Conservation (phyloP, 1,140 invertebrate genomes). For the Archivesica marissinica region DNA sequence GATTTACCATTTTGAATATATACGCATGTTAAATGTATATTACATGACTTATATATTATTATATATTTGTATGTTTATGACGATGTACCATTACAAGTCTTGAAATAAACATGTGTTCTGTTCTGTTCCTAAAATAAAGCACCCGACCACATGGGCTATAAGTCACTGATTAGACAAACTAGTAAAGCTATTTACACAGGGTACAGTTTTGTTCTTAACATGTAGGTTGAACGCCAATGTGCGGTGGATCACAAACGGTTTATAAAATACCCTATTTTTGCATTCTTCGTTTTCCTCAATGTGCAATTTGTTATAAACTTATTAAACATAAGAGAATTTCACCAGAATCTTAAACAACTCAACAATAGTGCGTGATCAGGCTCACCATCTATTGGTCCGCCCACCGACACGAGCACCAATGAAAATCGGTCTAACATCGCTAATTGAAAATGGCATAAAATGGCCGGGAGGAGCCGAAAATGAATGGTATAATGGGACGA, state of each 20-base stretch:
- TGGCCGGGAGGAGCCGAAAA: conserved; percentile 39
- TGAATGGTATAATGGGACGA: conserved; percentile 37
- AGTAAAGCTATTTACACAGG: no score
- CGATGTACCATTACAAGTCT: no score
- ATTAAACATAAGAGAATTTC: not conserved
- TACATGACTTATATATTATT: no score
- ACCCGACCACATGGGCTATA: no score
- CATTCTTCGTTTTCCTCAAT: not conserved
- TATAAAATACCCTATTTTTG: not conserved
- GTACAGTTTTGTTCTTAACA: no score
- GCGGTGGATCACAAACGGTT: not conserved
- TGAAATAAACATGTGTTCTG: no score
- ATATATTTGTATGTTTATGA: no score
- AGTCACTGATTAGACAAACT: no score
- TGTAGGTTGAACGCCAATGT: no score
- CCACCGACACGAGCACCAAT: conserved; percentile 16
- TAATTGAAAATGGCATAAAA: conserved; percentile 53
- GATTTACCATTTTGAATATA: no score
- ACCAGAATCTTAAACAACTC: not conserved
- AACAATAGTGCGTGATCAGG: not conserved
- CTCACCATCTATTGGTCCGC: conserved; percentile 8
- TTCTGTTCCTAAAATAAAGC: no score
- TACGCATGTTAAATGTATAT: no score
- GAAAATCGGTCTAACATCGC: not conserved
- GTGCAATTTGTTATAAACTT: not conserved